Conservation (phyloP, 2,888 invertebrate species). For the Dryobotodes eremita region DNA sequence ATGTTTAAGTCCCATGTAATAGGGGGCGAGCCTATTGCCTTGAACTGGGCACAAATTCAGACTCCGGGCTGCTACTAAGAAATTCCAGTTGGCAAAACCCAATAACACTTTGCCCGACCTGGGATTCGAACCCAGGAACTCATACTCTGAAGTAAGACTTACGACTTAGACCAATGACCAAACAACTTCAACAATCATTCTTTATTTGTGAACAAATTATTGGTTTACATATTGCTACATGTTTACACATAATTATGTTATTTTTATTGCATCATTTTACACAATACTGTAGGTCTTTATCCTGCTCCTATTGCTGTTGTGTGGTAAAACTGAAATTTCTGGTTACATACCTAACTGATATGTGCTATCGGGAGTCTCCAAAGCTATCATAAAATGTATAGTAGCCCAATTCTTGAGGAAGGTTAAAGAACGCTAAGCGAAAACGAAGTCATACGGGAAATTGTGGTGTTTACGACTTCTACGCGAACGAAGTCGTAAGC, state of each 20-base stretch:
- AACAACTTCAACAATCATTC: background rate
- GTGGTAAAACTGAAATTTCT: conserved; percentile 1
- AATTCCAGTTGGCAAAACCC: no score
- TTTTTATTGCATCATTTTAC: conserved; percentile 23
- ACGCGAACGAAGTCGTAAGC: no score
- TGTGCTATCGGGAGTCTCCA: background rate
- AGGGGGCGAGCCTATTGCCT: background rate
- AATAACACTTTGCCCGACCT: no score
- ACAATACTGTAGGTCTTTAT: background rate
- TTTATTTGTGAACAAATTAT: background rate
- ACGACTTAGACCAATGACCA: background rate
- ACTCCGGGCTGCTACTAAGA: background rate
- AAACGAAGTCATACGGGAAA: no score
- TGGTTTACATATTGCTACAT: background rate
- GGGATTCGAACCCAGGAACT: no score
- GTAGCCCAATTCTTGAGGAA: no score
- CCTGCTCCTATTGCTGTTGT: background rate
- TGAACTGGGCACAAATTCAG: no score
- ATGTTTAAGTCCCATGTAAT: background rate
- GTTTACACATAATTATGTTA: background rate
- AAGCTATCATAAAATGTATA: background rate
- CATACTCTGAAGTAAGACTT: no score
- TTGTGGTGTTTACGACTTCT: no score
- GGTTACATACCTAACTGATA: background rate
- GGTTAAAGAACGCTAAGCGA: no score